Conservation (phyloP, 1,140 invertebrate genomes). For the Drosophila bocqueti region DNA sequence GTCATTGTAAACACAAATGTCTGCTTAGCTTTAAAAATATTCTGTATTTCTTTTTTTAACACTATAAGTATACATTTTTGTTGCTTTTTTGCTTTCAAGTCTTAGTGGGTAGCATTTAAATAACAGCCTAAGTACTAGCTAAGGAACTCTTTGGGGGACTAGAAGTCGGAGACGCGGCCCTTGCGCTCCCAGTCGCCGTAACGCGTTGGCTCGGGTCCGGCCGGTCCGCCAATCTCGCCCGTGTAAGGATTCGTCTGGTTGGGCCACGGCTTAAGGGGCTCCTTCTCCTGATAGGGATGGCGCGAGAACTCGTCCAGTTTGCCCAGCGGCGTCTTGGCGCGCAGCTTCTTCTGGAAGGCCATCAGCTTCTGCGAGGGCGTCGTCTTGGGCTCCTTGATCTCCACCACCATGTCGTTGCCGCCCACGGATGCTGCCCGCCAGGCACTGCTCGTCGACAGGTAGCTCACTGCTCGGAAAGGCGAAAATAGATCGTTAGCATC, state of each 20-base stretch:
- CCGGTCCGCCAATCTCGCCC: slow-evolving; percentile 92
- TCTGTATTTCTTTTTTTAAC: slow-evolving; percentile 31
- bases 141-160: slow-evolving; percentile 55
- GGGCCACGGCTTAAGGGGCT: slow-evolving; percentile 94
- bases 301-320: slow-evolving; percentile 89
- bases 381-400: slow-evolving; percentile 63
- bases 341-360: slow-evolving; percentile 88
- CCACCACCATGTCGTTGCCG: slow-evolving; percentile 58
- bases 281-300: slow-evolving; percentile 93
- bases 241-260: slow-evolving; percentile 96
- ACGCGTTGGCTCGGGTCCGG: slow-evolving; percentile 98
- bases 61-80: slow-evolving; percentile 47
- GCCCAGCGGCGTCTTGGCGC: slow-evolving; percentile 87
- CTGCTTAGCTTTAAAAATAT: slow-evolving; percentile 37
- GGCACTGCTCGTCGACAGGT: slow-evolving; percentile 54
- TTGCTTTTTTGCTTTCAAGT: slow-evolving; percentile 27
- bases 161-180: slow-evolving; percentile 97
- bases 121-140: slow-evolving; percentile 54
- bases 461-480: slow-evolving; percentile 53
- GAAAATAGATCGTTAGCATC: slow-evolving; percentile 20
- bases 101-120: slow-evolving; percentile 33
- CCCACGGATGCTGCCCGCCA: slow-evolving; percentile 30
- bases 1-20: slow-evolving; percentile 1
- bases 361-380: slow-evolving; percentile 69
- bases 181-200: slow-evolving; percentile 99